These are phyloP conservation scores for Hirtodrosophila histrioides DNA, from an alignment of 2,888 invertebrate species.

Conservation along the genomic window DNA sequence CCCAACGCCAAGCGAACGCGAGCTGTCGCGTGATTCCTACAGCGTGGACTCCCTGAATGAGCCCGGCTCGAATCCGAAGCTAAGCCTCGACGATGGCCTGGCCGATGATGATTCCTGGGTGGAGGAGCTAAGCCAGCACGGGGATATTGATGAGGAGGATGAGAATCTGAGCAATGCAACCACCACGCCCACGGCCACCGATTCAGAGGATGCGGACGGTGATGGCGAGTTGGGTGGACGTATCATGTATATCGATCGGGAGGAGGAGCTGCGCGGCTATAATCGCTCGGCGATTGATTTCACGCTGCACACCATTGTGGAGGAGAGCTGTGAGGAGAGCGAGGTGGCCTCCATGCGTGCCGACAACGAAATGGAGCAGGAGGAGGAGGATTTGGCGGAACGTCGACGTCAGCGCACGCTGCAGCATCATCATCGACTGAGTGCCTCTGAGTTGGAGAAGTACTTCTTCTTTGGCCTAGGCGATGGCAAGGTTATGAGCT, in stretches of 20 bases:
- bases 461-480: slow-evolving; percentile 95
- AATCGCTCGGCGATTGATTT: slow-evolving; percentile 93
- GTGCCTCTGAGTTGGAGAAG: slow-evolving; percentile 94
- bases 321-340: slow-evolving; percentile 97
- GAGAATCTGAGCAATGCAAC: slow-evolving; percentile 83
- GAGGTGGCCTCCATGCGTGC: slow-evolving; percentile 88
- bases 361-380: slow-evolving; percentile 63
- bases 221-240: slow-evolving; percentile 81
- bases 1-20: slow-evolving; percentile 61
- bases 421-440: slow-evolving; percentile 87
- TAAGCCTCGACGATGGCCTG: slow-evolving; percentile 92
- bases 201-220: slow-evolving; percentile 84
- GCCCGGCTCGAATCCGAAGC: slow-evolving; percentile 26
- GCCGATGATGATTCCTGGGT: slow-evolving; percentile 97
- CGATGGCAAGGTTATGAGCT: slow-evolving; percentile 86
- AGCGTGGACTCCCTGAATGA: slow-evolving; percentile 74
- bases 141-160: slow-evolving; percentile 85
- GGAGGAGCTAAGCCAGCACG: slow-evolving; percentile 93
- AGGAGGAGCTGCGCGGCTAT: slow-evolving; percentile 93
- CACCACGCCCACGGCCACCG: slow-evolving; percentile 83
- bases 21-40: slow-evolving; percentile 62
- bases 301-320: slow-evolving; percentile 95
- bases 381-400: slow-evolving; percentile 75
- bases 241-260: slow-evolving; percentile 88
- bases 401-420: slow-evolving; percentile 83